phyloP scores from a whole-genome alignment of 2,113 vertebrate species.

The Corythoichthys haematopterus region DNA sequence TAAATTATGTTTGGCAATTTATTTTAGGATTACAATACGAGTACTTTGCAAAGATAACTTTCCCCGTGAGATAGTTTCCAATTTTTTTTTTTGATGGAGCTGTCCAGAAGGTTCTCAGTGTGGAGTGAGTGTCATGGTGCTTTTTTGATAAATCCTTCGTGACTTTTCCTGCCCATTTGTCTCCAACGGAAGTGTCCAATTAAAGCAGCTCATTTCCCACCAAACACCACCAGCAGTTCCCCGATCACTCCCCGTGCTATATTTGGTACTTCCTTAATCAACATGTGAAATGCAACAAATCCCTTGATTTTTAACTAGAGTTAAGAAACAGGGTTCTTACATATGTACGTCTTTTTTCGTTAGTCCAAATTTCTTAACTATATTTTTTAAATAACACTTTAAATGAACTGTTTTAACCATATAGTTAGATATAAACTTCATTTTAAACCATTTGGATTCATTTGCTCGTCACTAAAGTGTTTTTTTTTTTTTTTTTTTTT shows the following conservation, averaged over 20 bases:
- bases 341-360: neutral
- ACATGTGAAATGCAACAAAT: neutral
- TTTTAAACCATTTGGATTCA: too few relatives aligned
- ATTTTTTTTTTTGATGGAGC: neutral
- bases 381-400: too few relatives aligned
- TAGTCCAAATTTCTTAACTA: neutral
- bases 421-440: too few relatives aligned
- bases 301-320: neutral
- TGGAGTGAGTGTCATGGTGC: neutral
- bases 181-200: slow-evolving; percentile 57
- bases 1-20: neutral
- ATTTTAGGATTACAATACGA: neutral
- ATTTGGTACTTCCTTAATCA: neutral
- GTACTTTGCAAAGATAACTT: neutral
- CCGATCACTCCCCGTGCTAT: neutral
- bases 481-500: too few relatives aligned
- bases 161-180: slow-evolving; percentile 28
- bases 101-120: neutral
- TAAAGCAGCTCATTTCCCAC: slow-evolving; percentile 44
- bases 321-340: neutral
- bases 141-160: slow-evolving; percentile 3
- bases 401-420: too few relatives aligned
- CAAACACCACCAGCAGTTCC: neutral
- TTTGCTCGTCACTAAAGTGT: too few relatives aligned
- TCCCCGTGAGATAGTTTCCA: neutral